Conservation (phyloP, 2,797 vertebrate species). For the Serranus cabrilla region DNA sequence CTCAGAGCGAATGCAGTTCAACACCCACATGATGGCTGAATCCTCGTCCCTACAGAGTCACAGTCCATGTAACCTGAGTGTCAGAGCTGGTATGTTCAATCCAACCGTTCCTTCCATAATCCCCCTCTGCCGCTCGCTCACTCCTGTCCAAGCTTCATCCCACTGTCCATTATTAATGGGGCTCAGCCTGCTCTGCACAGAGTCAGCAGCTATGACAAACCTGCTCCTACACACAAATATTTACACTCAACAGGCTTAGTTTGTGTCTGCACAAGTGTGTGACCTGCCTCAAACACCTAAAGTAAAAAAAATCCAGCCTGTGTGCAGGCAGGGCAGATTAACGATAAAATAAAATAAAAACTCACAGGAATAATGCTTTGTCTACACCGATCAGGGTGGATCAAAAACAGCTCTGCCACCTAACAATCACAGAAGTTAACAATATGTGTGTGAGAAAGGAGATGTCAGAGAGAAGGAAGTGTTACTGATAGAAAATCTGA, state of each 20-base stretch:
- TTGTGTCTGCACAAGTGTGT: constrained; percentile 16
- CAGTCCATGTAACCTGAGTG: constrained; percentile 39
- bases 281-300: constrained; percentile 22
- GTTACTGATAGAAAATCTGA: not conserved
- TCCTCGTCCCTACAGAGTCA: not conserved
- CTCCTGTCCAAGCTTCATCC: constrained; percentile 28
- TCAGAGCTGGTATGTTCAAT: constrained; percentile 29
- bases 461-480: not conserved
- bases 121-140: constrained; percentile 10
- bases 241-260: constrained; percentile 56
- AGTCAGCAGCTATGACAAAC: constrained; percentile 41
- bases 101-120: constrained; percentile 35
- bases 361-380: constrained; percentile 53
- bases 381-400: constrained; percentile 49
- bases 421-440: not conserved
- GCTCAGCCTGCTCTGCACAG: constrained; percentile 36
- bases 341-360: constrained; percentile 42
- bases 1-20: not conserved
- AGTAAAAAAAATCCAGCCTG: constrained; percentile 8
- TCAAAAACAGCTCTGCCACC: constrained; percentile 23
- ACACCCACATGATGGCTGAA: not conserved
- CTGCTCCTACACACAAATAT: constrained; percentile 51
- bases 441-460: not conserved
- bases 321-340: constrained; percentile 16
- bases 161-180: constrained; percentile 45